A percentile compares a stretch with the other conserved stretches of the same genome.
Evolutionary conservation across 2,888 invertebrate genomes (phyloP).

Genomic region (Sphinx pinastri): DNA sequence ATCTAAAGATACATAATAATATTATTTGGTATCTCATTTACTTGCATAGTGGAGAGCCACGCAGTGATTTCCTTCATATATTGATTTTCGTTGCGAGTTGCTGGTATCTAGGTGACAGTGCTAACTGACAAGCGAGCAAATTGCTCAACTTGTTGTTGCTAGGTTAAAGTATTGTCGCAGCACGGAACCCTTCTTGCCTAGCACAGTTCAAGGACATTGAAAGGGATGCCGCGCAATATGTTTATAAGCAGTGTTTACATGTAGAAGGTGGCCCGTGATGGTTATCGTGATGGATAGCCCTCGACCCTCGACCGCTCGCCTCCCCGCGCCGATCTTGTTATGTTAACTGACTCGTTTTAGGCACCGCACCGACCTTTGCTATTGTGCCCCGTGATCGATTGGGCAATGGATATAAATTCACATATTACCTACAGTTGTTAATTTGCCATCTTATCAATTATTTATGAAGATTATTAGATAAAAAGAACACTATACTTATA

Average conservation of each 20-base stretch:
- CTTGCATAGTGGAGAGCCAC: too few relatives aligned
- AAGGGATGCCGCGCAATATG: constrained; percentile 46
- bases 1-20: too few relatives aligned
- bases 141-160: too few relatives aligned
- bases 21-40: too few relatives aligned
- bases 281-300: constrained; percentile 34
- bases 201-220: background rate
- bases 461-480: background rate
- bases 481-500: too few relatives aligned
- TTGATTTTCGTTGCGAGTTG: too few relatives aligned
- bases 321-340: constrained; percentile 2
- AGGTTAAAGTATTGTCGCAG: too few relatives aligned
- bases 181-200: background rate
- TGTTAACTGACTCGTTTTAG: background rate
- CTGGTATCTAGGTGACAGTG: too few relatives aligned
- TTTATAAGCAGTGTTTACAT: constrained; percentile 52
- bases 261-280: constrained; percentile 32
- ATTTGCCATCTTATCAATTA: constrained; percentile 9
- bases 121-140: too few relatives aligned
- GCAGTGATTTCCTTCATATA: too few relatives aligned
- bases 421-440: background rate
- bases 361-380: background rate
- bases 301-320: constrained; percentile 8
- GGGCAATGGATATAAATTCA: background rate
- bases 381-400: constrained; percentile 3